These are phyloP conservation scores for Abrostola tripartita DNA, from an alignment of 2,888 invertebrate species.

Conservation along the genomic window DNA sequence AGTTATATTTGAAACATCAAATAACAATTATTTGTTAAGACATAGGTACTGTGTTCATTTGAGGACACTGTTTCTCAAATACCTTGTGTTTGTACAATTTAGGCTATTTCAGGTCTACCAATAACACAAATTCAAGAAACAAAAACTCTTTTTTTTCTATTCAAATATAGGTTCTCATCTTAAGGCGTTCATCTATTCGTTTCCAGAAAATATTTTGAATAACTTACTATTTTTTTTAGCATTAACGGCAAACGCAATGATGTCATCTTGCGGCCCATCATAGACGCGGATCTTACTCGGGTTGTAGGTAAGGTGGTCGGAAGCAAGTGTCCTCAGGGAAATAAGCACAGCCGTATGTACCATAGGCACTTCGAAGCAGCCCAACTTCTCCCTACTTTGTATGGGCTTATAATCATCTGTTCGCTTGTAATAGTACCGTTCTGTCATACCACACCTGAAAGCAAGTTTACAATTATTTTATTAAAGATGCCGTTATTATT, in stretches of 20 bases:
- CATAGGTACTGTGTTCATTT: too few relatives aligned
- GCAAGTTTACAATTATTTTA: background rate
- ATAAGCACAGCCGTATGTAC: slow-evolving; percentile 96
- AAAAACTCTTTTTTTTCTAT: background rate
- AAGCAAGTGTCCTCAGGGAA: slow-evolving; percentile 88
- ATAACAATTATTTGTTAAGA: background rate
- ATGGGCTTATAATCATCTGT: slow-evolving; percentile 96
- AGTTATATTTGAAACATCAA: too few relatives aligned
- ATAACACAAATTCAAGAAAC: background rate
- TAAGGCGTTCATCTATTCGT: background rate
- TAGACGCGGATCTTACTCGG: slow-evolving; percentile 89
- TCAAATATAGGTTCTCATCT: background rate
- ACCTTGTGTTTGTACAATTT: too few relatives aligned
- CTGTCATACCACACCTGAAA: slow-evolving; percentile 93
- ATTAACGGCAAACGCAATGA: slow-evolving; percentile 96
- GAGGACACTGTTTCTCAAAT: too few relatives aligned
- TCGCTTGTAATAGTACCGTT: slow-evolving; percentile 94
- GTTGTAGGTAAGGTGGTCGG: slow-evolving; percentile 92
- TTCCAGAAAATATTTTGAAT: background rate
- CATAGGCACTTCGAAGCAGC: slow-evolving; percentile 96
- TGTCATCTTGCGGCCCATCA: slow-evolving; percentile 95
- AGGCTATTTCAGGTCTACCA: too few relatives aligned
- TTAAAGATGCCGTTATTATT: too few relatives aligned
- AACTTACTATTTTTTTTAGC: slow-evolving; percentile 90
- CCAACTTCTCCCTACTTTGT: slow-evolving; percentile 90